Percentiles rank a stretch among this genome's conserved stretches.
Evolutionary conservation across 2,888 invertebrate genomes (phyloP).

Genomic region (Eristalinus sepulchralis): DNA sequence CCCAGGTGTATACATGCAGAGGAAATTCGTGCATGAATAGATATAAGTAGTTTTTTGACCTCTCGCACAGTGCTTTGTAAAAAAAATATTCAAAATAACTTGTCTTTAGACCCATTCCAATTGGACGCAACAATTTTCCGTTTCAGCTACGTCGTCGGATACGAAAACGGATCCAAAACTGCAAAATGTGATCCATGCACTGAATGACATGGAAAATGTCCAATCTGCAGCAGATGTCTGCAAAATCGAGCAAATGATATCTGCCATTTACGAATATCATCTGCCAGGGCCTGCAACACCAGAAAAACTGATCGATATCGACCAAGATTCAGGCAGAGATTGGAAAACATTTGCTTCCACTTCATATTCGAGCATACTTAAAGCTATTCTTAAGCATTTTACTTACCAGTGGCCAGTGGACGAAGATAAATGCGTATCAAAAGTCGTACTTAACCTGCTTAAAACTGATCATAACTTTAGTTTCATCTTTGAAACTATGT

Average conservation of each 20-base stretch:
- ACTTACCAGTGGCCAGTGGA: conserved; percentile 83
- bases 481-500: conserved; percentile 76
- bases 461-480: conserved; percentile 76
- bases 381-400: conserved; percentile 81
- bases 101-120: conserved; percentile 77
- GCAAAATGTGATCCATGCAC: conserved; percentile 72
- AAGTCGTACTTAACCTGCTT: conserved; percentile 75
- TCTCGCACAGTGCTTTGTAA: conserved; percentile 20
- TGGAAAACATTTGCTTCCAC: conserved; percentile 81
- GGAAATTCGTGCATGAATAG: not conserved
- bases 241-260: conserved; percentile 76
- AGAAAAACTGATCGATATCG: conserved; percentile 84
- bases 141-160: conserved; percentile 75
- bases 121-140: conserved; percentile 79
- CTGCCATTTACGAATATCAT: conserved; percentile 75
- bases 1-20: not conserved
- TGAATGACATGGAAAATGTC: conserved; percentile 76
- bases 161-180: conserved; percentile 72
- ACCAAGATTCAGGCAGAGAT: conserved; percentile 77
- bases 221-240: conserved; percentile 78
- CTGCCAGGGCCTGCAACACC: conserved; percentile 83
- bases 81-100: conserved; percentile 25
- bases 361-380: conserved; percentile 82
- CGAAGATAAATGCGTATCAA: conserved; percentile 48
- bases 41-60: not conserved